These are phyloP conservation scores for Dolichopus griseipennis DNA, from an alignment of 2,888 invertebrate species.

Conservation along the genomic window DNA sequence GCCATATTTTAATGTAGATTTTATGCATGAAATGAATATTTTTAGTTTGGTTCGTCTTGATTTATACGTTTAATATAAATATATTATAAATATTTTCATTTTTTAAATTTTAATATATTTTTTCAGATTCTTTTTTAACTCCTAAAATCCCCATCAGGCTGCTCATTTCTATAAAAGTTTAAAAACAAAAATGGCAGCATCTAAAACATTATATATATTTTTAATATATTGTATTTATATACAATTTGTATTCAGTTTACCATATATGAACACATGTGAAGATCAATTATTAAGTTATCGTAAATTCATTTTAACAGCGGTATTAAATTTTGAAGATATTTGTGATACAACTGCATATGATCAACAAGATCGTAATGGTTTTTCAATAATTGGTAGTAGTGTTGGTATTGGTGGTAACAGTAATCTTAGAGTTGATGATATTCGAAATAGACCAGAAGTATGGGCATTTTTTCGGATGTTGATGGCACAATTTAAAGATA, in stretches of 20 bases:
- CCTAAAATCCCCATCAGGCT: no score
- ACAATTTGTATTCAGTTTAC: background rate
- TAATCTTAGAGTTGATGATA: background rate
- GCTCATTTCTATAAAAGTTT: no score
- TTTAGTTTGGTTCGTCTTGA: no score
- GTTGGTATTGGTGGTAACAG: no score
- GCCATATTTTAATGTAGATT: no score
- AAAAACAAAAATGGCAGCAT: background rate
- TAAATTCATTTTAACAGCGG: slow-evolving; percentile 35
- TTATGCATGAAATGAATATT: no score
- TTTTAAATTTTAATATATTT: no score
- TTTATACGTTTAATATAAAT: no score
- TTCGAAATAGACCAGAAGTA: slow-evolving; percentile 30
- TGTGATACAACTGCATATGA: slow-evolving; percentile 29
- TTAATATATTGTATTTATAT: background rate
- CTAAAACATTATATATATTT: background rate
- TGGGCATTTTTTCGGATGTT: slow-evolving; percentile 39
- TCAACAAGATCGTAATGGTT: slow-evolving; percentile 9
- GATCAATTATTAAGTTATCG: slow-evolving; percentile 37
- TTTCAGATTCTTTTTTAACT: no score
- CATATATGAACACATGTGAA: slow-evolving; percentile 27
- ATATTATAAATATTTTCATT: no score
- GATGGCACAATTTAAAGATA: slow-evolving; percentile 38
- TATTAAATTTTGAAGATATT: slow-evolving; percentile 39
- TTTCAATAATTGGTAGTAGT: background rate